These are phyloP conservation scores for Pristionchus entomophagus DNA, from an alignment of 2,888 invertebrate genomes.

Conservation along the genomic window DNA sequence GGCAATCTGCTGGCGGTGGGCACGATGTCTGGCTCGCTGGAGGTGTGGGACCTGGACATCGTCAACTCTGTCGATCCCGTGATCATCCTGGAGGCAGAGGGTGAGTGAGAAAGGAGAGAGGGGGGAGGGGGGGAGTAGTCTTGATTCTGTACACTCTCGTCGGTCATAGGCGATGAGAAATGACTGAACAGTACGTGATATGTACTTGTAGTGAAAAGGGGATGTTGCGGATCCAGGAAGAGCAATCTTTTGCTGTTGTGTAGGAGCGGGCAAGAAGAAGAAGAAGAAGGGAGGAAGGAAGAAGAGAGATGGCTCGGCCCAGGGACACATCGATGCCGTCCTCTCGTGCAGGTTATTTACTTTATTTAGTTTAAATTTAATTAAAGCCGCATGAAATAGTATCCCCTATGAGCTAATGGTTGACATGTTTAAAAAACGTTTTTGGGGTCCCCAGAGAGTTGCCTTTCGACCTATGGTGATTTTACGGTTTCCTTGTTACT, in stretches of 20 bases:
- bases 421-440: not conserved
- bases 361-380: not conserved
- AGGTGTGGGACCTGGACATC: constrained; percentile 97
- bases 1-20: constrained; percentile 93
- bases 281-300: constrained; percentile 38
- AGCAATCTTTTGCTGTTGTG: no score
- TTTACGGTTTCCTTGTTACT: not conserved
- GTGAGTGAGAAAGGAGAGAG: not conserved
- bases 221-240: no score
- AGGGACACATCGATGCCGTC: constrained; percentile 90
- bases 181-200: no score
- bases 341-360: constrained; percentile 81
- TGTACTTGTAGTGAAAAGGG: no score
- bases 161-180: no score
- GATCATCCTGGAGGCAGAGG: constrained; percentile 81
- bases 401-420: no score
- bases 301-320: constrained; percentile 65
- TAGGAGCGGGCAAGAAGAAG: constrained; percentile 41
- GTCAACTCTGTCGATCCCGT: constrained; percentile 92
- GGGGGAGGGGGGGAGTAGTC: no score
- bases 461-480: no score
- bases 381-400: no score
- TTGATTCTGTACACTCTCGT: no score
- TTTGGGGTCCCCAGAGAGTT: no score
- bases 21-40: constrained; percentile 91